phyloP scores from a whole-genome alignment of 1,140 invertebrate genomes.

The Anthonomus grandis region DNA sequence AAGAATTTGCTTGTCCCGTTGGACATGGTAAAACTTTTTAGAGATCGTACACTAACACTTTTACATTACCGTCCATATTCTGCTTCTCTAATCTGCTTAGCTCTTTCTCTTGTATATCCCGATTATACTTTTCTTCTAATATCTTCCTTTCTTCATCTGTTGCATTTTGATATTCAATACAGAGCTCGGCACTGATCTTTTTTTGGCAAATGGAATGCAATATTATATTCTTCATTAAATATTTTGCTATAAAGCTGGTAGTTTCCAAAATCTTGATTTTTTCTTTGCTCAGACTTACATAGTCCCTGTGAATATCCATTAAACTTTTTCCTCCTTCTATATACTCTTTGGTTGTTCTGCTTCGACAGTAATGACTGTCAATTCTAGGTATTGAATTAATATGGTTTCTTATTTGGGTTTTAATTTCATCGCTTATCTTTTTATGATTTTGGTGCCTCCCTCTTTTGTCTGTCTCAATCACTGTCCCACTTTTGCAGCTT shows the following conservation, averaged over 20 bases:
- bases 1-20: too few species aligned
- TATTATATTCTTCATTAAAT: conserved; percentile 44
- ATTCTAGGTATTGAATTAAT: conserved; percentile 32
- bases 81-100: conserved; percentile 25
- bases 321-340: conserved; percentile 33
- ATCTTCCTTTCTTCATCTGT: conserved; percentile 31
- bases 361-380: conserved; percentile 33
- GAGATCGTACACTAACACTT: conserved; percentile 39
- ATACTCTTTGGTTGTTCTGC: conserved; percentile 28
- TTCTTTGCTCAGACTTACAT: conserved; percentile 8
- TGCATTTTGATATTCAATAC: conserved; percentile 40
- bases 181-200: conserved; percentile 46
- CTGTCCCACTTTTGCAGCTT: not conserved
- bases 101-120: conserved; percentile 40
- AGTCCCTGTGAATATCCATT: conserved; percentile 30
- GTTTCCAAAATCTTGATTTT: conserved; percentile 16
- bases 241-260: conserved; percentile 23
- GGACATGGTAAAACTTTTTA: too few species aligned
- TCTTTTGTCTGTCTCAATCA: not conserved
- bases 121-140: conserved; percentile 31
- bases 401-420: conserved; percentile 5
- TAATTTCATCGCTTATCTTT: not conserved
- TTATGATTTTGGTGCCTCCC: conserved; percentile 1
- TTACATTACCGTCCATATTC: conserved; percentile 18
- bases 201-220: too few species aligned